Conservation (phyloP, 2,888 invertebrate species). For the Agriopis leucophaearia region DNA sequence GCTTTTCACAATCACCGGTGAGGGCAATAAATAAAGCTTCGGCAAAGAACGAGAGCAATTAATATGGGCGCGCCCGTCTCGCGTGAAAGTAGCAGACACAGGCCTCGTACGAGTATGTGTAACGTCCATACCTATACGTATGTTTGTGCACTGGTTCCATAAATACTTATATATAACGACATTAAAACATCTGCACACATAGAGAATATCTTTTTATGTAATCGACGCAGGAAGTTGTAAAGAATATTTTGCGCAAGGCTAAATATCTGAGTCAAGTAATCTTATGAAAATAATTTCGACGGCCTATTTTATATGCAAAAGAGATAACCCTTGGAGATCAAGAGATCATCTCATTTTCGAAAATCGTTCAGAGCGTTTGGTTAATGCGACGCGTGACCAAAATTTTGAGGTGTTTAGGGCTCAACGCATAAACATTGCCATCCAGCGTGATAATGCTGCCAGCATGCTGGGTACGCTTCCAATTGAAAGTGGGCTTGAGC, state of each 20-base stretch:
- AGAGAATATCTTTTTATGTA: constrained; percentile 34
- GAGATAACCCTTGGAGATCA: not conserved
- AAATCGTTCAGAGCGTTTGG: no score
- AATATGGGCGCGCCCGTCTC: constrained; percentile 83
- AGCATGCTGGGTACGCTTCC: no score
- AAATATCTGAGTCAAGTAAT: constrained; percentile 1
- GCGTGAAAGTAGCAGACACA: constrained; percentile 81
- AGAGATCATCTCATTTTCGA: no score
- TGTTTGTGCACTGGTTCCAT: constrained; percentile 26
- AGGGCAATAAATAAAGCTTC: constrained; percentile 85
- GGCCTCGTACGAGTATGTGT: constrained; percentile 63
- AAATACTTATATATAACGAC: constrained; percentile 43
- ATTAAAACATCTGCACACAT: constrained; percentile 34
- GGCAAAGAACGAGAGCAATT: constrained; percentile 85
- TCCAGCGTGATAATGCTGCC: no score
- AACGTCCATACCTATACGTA: constrained; percentile 57
- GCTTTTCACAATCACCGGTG: constrained; percentile 83
- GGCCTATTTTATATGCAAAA: constrained; percentile 23
- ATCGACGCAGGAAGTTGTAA: constrained; percentile 39
- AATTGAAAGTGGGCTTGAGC: no score
- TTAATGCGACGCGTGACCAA: no score
- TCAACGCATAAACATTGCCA: no score
- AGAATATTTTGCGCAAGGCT: constrained; percentile 24
- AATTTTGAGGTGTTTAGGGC: no score
- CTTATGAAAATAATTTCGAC: constrained; percentile 7